Percentiles rank a stretch among this genome's conserved stretches.
phyloP scores from a whole-genome alignment of 2,888 invertebrate species.

The Spialia ferax region DNA sequence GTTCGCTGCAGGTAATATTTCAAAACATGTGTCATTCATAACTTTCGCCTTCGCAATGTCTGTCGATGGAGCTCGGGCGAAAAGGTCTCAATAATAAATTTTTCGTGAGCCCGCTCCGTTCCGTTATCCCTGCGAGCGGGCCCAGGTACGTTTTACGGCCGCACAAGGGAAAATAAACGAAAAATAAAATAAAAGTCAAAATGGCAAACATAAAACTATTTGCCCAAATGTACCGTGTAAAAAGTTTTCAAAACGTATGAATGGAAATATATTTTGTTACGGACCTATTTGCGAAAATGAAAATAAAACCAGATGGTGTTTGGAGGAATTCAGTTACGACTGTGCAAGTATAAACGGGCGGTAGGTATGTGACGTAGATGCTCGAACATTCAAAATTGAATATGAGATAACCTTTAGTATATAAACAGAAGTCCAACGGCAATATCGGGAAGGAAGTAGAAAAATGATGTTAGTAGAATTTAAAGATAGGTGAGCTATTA shows the following conservation, averaged over 20 bases:
- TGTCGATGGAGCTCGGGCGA: slow-evolving; percentile 84
- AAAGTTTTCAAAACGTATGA: slow-evolving; percentile 65
- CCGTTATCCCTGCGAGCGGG: slow-evolving; percentile 82
- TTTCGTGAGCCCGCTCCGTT: slow-evolving; percentile 83
- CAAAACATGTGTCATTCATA: slow-evolving; percentile 87
- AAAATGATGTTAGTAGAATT: too few relatives aligned
- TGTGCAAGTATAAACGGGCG: background rate
- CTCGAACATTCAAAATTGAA: too few relatives aligned
- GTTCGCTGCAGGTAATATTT: slow-evolving; percentile 85
- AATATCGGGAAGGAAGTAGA: too few relatives aligned
- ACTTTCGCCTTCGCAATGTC: slow-evolving; percentile 86
- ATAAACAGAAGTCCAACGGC: too few relatives aligned
- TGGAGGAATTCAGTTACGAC: background rate
- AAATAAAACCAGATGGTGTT: slow-evolving; percentile 23
- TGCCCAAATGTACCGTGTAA: slow-evolving; percentile 72
- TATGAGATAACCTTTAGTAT: too few relatives aligned
- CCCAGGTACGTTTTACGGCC: slow-evolving; percentile 86
- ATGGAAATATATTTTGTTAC: slow-evolving; percentile 45
- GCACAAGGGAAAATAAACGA: slow-evolving; percentile 85
- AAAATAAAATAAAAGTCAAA: slow-evolving; percentile 87
- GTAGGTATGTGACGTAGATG: too few relatives aligned
- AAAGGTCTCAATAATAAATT: slow-evolving; percentile 87
- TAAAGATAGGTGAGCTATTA: too few relatives aligned
- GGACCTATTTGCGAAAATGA: slow-evolving; percentile 39
- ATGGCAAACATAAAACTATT: slow-evolving; percentile 85